Evolutionary conservation across 1,140 invertebrate species (phyloP).

Genomic region (Arctopsyche grandis): DNA sequence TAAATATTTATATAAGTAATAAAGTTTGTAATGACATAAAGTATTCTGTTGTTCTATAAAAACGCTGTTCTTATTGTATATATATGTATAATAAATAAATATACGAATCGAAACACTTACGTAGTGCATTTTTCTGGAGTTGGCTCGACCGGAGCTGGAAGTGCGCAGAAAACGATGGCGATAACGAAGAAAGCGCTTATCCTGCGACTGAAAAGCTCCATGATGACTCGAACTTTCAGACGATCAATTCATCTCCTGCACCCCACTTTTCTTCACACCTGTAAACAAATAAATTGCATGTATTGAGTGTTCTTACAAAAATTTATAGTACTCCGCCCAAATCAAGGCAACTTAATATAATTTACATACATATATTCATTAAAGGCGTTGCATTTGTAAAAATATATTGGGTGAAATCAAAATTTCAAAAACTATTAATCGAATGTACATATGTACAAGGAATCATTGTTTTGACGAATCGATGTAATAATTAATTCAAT

Average conservation of each 20-base stretch:
- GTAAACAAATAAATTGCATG: slow-evolving; percentile 20
- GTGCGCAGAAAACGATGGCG: background rate
- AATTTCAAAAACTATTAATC: too few species aligned
- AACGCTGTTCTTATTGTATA: too few species aligned
- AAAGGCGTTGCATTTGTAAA: too few species aligned
- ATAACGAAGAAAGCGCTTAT: background rate
- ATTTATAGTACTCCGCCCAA: background rate
- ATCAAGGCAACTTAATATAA: too few species aligned
- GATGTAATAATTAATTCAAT: too few species aligned
- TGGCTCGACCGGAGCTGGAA: background rate
- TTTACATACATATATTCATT: too few species aligned
- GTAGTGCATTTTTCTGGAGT: slow-evolving; percentile 40
- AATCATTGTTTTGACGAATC: too few species aligned
- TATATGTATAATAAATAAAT: background rate
- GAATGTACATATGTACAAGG: too few species aligned
- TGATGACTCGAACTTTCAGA: slow-evolving; percentile 4
- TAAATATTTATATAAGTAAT: too few species aligned
- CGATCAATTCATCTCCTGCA: slow-evolving; percentile 9
- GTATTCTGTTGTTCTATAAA: too few species aligned
- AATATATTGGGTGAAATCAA: too few species aligned
- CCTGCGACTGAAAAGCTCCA: background rate
- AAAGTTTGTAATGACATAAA: too few species aligned
- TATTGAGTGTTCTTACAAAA: background rate
- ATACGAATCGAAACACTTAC: slow-evolving; percentile 6
- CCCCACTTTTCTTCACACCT: background rate